Conservation (phyloP, 2,797 vertebrate species). For the Eurystomus glaucurus region DNA sequence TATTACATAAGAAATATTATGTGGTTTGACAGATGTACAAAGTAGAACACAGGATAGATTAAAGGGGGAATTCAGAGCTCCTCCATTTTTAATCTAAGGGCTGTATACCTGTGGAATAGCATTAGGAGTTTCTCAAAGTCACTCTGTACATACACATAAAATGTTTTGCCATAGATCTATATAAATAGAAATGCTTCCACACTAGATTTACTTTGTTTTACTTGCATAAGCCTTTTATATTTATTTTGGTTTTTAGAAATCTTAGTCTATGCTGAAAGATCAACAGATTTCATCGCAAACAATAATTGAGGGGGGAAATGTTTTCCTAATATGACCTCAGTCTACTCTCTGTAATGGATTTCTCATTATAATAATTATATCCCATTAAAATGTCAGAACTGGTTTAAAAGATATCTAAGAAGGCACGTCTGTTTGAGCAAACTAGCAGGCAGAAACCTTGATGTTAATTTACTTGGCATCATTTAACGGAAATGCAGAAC, state of each 20-base stretch:
- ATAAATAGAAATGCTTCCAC: background rate
- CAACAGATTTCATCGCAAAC: background rate
- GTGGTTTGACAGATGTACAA: conserved; percentile 22
- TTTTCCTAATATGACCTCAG: conserved; percentile 56
- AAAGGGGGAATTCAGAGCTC: conserved; percentile 7
- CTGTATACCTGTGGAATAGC: conserved; percentile 2
- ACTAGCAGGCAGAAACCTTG: conserved; percentile 31
- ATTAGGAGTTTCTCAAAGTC: conserved; percentile 42
- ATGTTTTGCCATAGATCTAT: background rate
- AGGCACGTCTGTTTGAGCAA: conserved; percentile 14
- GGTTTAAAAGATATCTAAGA: conserved; percentile 47
- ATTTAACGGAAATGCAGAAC: conserved; percentile 25
- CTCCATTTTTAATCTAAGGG: background rate
- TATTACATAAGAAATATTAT: background rate
- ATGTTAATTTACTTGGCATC: conserved; percentile 56
- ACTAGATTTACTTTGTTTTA: background rate
- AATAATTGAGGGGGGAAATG: background rate
- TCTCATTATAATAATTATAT: conserved; percentile 50
- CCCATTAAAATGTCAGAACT: conserved; percentile 52
- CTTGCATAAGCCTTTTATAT: background rate
- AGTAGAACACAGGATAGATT: background rate
- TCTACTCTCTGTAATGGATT: conserved; percentile 9
- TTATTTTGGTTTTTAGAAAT: conserved; percentile 5
- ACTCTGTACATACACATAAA: background rate
- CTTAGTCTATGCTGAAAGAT: conserved; percentile 28